A percentile compares a stretch with the other conserved stretches of the same genome.
These are phyloP conservation scores for Oedothorax gibbosus DNA, from an alignment of 1,140 invertebrate genomes.

Conservation along the genomic window DNA sequence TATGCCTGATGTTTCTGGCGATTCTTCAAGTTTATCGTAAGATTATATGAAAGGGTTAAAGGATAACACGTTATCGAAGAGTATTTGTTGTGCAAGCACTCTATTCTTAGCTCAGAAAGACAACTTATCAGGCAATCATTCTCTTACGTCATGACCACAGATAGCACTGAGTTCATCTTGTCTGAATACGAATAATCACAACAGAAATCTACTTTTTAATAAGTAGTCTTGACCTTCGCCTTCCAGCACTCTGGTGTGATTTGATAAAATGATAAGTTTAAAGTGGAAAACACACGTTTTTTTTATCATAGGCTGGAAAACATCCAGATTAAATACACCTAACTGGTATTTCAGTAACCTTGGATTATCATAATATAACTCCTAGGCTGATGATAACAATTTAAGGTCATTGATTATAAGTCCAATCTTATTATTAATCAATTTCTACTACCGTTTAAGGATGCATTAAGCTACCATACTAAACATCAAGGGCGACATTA, in stretches of 20 bases:
- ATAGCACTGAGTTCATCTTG: neutral
- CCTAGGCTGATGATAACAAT: too few relatives aligned
- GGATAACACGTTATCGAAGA: conserved; percentile 1
- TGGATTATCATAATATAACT: too few relatives aligned
- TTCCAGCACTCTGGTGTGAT: neutral
- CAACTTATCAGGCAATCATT: neutral
- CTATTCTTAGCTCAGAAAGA: conserved; percentile 18
- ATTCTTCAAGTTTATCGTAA: too few relatives aligned
- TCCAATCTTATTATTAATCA: too few relatives aligned
- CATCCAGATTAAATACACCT: neutral
- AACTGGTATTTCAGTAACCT: too few relatives aligned
- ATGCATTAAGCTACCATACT: too few relatives aligned
- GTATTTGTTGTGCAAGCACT: conserved; percentile 9
- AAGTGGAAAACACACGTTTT: conserved; percentile 19
- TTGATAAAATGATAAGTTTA: conserved; percentile 22
- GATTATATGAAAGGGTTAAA: conserved; percentile 7
- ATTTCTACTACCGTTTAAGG: too few relatives aligned
- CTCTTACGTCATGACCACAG: conserved; percentile 5
- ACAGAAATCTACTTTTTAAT: conserved; percentile 2
- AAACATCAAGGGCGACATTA: too few relatives aligned
- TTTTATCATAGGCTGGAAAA: neutral
- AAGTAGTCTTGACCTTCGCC: conserved; percentile 24
- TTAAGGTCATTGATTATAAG: too few relatives aligned
- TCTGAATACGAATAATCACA: conserved; percentile 2
- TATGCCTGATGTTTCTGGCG: too few relatives aligned